Percentiles rank a stretch among this genome's conserved stretches.
phyloP scores from a whole-genome alignment of 2,797 vertebrate genomes.

The Clarias laeviceps region DNA sequence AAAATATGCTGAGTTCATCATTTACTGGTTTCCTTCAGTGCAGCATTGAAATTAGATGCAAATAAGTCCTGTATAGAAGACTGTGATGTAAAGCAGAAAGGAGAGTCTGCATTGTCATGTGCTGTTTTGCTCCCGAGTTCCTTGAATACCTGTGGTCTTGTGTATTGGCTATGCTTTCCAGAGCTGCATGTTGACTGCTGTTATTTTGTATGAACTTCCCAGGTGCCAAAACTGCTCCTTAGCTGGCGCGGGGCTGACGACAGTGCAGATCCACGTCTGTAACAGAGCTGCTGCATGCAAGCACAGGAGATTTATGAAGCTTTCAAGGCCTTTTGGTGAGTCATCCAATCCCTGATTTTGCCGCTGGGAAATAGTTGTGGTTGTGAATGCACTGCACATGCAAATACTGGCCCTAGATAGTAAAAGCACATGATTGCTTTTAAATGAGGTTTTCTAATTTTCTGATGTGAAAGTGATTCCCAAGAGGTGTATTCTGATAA shows the following conservation, averaged over 20 bases:
- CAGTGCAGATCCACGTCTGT: slow-evolving; percentile 59
- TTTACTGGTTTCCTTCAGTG: not conserved
- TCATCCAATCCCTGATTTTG: slow-evolving; percentile 24
- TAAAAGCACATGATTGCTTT: not conserved
- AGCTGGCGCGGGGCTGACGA: slow-evolving; percentile 45
- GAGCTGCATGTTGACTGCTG: slow-evolving; percentile 34
- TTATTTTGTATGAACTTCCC: slow-evolving; percentile 37
- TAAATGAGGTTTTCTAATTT: not conserved
- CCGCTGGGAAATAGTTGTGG: not conserved
- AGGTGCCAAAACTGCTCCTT: slow-evolving; percentile 50
- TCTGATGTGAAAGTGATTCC: not conserved
- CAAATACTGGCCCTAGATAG: not conserved
- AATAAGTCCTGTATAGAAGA: not conserved
- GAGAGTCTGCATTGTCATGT: not conserved
- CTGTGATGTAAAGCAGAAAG: slow-evolving; percentile 34
- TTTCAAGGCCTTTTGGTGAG: slow-evolving; percentile 79
- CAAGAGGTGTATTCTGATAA: slow-evolving; percentile 2
- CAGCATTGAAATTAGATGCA: slow-evolving; percentile 44
- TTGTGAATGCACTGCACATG: not conserved
- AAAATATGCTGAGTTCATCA: slow-evolving; percentile 23
- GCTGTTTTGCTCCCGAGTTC: slow-evolving; percentile 21
- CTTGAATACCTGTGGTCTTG: slow-evolving; percentile 32
- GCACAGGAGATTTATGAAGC: slow-evolving; percentile 73
- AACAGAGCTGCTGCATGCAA: slow-evolving; percentile 58
- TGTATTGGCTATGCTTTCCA: slow-evolving; percentile 26